Percentiles rank a stretch among this genome's conserved stretches.
Conservation (phyloP, 1,140 invertebrate species). For the Harpegnathos saltator region DNA sequence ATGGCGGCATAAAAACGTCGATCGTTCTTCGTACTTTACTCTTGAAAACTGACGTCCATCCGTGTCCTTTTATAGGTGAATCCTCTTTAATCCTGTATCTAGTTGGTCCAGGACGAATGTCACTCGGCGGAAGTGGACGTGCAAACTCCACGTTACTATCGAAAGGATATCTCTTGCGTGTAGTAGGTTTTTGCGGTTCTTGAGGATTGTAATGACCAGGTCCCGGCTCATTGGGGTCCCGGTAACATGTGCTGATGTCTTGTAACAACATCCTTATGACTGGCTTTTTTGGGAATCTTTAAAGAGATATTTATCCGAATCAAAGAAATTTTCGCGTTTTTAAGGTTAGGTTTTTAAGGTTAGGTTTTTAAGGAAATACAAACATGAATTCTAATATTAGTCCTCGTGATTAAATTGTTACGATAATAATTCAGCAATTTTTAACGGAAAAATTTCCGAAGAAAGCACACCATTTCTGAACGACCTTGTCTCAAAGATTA, state of each 20-base stretch:
- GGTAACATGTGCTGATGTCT: constrained; percentile 64
- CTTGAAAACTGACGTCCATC: constrained; percentile 68
- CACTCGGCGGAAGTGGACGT: background rate
- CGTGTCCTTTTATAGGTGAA: constrained; percentile 27
- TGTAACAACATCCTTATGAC: constrained; percentile 48
- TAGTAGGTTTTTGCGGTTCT: background rate
- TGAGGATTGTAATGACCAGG: constrained; percentile 61
- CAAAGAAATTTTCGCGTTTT: background rate
- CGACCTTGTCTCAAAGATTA: background rate
- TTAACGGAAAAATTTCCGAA: no score
- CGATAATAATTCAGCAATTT: background rate
- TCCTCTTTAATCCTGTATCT: constrained; percentile 45
- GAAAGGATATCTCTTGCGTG: constrained; percentile 66
- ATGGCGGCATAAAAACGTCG: background rate
- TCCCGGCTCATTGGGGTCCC: constrained; percentile 65
- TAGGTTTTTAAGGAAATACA: background rate
- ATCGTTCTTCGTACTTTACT: constrained; percentile 62
- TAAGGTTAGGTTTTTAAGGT: no score
- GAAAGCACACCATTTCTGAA: background rate
- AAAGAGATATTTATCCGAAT: background rate
- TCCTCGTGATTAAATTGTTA: background rate
- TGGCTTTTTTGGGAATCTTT: constrained; percentile 66
- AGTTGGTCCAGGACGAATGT: constrained; percentile 59
- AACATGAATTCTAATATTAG: background rate
- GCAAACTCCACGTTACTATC: constrained; percentile 44